Evolutionary conservation across 2,113 vertebrate genomes (phyloP), one percentile per base, ranked within the genome.

Genomic region (Phalacrocorax pelagicus): DNA sequence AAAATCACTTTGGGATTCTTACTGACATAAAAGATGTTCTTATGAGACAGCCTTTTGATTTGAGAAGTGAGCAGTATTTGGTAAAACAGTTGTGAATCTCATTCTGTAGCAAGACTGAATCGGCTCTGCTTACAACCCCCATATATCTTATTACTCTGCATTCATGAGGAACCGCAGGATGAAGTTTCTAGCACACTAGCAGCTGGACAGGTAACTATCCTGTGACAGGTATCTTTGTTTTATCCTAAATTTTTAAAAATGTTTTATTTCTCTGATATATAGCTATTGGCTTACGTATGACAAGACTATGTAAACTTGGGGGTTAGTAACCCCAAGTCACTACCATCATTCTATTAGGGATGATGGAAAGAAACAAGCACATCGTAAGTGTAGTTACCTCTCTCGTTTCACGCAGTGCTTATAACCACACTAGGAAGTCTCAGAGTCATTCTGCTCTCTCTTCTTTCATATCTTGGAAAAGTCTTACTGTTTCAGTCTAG

Each of bases 1-100:
- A 93, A 93, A 90, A 81, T 73, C 79, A 59, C 51, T 94, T n/a
- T 66, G 66, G 34, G 40, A 90, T 88, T 90, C 84, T 62, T 88
- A 51, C 20, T 86, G 65, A 89, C 36, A 89, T 34, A 84, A 38
- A 78, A 52, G n/a, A 89, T 91, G 57, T 61, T 96, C 57, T 74
- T 86, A 4, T 66, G 73, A 93, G 36, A 82, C 61, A 72, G 36
- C 9, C 7, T 51, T 92, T 86, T 96, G 78, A 90, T 86, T 51
- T 93, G 51, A 90, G 24, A 90, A 88, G 34, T 88, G 90, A 75
- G 21, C 59, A 58, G 19, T 32, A 27, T 73, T 92, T 92, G 46
- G 61, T 78, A 69, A 10, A 90, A 66, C 29, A 88, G 54, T 10
- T 74, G 24, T 22, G 49, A 66, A 92, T 69, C n/a, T 82, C 66